Base-by-base conservation (phyloP, 2,113 vertebrate genomes). In the Pteropus alecto region DNA sequence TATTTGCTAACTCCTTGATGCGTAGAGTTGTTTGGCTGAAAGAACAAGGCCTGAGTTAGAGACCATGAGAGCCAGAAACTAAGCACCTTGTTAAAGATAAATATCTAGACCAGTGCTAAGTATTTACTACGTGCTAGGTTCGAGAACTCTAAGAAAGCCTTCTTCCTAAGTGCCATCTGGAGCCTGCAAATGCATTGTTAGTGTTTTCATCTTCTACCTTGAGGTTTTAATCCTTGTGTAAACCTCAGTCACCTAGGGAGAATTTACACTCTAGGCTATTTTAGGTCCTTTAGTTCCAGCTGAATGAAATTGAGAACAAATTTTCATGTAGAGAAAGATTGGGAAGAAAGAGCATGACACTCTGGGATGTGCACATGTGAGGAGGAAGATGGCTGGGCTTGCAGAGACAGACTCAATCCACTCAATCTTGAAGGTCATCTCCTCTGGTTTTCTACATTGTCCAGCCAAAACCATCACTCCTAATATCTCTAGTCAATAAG, bases 1-100 rank as follows among this genome's bases (percentile, higher is more conserved):
- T 93, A 63, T 96, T 87, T 93, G 90, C 76, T 91, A 87, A 73
- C 22, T 85, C 83, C 82, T 84, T 84, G 33, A 95, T 93, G 67
- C 15, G 21, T 82, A n/a, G 24, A 92, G 35, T 46, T 79, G 60
- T 41, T 95, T 94, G 43, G n/a, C 35, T 3, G 3, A 68, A 96
- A 94, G 51, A 71, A 78, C 15, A 46, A 83, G 60, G 33, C 41
- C 60, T 61, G 56, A 58, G 30, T 71, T 90, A 60, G 28, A 87
- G 43, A 58, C 24, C 48, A 1, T 61, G 24, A 76, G 56, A 91
- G 30, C 65, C 61, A 82, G 67, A 84, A 81, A 58, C 56, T 79
- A 76, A 68, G 48, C 7, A 61, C 26, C 48, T 67, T 93, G 11
- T 61, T 90, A 56, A 67, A 82, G 21, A 48, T 85, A 60, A 86